Evolutionary conservation across 2,113 vertebrate genomes (phyloP), one percentile per base, ranked within the genome.

Genomic region (Cheirogaleus medius): DNA sequence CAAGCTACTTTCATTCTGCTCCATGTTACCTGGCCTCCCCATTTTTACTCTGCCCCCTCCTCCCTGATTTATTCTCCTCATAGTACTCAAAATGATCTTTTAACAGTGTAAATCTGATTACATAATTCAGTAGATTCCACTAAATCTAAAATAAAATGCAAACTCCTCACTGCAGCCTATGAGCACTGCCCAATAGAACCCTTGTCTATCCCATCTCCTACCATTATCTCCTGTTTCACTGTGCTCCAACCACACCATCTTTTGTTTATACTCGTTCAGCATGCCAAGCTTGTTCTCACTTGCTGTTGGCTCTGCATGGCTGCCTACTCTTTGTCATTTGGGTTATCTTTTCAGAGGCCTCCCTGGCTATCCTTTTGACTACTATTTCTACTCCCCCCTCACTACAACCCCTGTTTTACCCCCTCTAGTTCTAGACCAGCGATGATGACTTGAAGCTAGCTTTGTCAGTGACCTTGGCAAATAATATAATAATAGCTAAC

Each of bases 111-210:
- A 92, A 64, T 76, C 18, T 64, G 58, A 71, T 32, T 7, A 56
- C 8, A 29, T 69, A 82, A 71, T 37, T 92, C 23, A 64, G 13
- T 29, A 90, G 4, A 23, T 94, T n/a, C 23, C 52, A 71, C 34
- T 64, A 94, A 69, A 32, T 69, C 86, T 64, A 80, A 60, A 78
- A 76, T 86, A 94, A 95, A 81, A 74, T 80, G 29, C 14, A 69
- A 94, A 32, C 29, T 86, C n/a, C 68, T 80, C 18, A n/a, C 14
- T 47, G 25, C 60, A 15, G 23, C 32, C 58, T 87, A 11, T 68
- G 44, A 80, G 15, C 7, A 74, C 20, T 15, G 5, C 18, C 23
- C 44, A 13, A 15, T 78, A 74, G 15, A 37, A 77, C 3, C 2
- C 32, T 25, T 21, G 1, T 66, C 34, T 84, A 29, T 23, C 63